Evolutionary conservation across 2,113 vertebrate species (phyloP).

Genomic region (Python bivittatus): DNA sequence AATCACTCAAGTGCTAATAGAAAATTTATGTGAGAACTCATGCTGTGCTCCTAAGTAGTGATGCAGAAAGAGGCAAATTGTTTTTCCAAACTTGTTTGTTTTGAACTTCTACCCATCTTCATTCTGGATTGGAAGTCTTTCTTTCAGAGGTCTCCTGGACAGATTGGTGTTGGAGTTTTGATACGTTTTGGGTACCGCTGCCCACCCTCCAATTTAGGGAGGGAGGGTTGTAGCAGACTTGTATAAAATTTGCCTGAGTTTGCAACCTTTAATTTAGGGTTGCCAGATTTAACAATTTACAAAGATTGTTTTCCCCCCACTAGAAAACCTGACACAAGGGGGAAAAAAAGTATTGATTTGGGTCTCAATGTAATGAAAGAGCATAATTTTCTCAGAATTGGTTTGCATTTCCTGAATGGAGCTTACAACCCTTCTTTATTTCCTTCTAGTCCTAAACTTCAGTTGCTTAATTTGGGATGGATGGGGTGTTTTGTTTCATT

Average conservation of each 20-base stretch:
- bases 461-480: neutral
- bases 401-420: neutral
- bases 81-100: neutral
- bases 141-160: neutral
- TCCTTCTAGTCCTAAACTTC: neutral
- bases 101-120: neutral
- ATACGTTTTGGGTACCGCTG: neutral
- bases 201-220: neutral
- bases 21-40: neutral
- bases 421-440: neutral
- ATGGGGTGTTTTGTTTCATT: neutral
- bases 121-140: neutral
- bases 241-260: neutral
- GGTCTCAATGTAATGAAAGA: neutral
- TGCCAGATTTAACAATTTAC: neutral
- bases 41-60: neutral
- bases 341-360: neutral
- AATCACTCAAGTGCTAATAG: fast-evolving
- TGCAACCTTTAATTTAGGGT: neutral
- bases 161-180: neutral
- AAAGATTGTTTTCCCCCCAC: neutral
- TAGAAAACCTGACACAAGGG: neutral
- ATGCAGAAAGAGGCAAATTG: neutral
- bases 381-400: neutral
- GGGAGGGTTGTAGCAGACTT: neutral